Evolutionary conservation across 2,888 invertebrate genomes (phyloP), one percentile per base, ranked within the genome.

Genomic region (Dynastes maya): DNA sequence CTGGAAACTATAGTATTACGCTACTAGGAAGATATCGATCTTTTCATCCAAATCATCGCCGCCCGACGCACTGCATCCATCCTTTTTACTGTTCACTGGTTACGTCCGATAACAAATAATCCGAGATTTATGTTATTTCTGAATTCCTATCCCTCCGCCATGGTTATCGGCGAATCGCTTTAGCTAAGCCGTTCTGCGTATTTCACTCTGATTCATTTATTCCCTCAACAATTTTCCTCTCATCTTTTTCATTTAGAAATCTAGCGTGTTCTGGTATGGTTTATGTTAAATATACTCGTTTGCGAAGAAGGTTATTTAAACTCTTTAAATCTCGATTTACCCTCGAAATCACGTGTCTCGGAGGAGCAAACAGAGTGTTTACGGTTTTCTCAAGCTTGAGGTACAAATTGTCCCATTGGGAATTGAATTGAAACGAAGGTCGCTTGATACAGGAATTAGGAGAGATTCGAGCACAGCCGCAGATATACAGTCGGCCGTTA

Each of bases 111-210:
- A 88, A 87, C 86, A 84, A 83, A 83, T 88, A 88, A 88, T 88
- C 88, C 87, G 79, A 86, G 88, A 89, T 89, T 89, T 89, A 88
- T 88, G 88, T 87, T 87, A 87, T 88, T 88, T 87, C 87, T 84
- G 83, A 85, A 84, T 85, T 86, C 85, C 82, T 58, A 58, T 64
- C 13, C 77, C 78, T 53, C 72, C 64, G 27, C 67, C 22, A 16
- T 16, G 55, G 55, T 58, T 58, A 58, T 58, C 55, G 16, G 55
- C 22, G 22, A 58, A 58, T 58, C 72, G 67, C 55, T 53, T 32
- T 11, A 1, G 49, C 61, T 37, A 67, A 61, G 67, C 70, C 53
- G 51, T 61, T 49, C 55, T 13, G 1, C 67, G 22, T 67, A 16
- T 67, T 67, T 67, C 22, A 6, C 27, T 27, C 37, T 68, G 55